These are phyloP conservation scores for Cricetomys ansorgei DNA, from an alignment of 2,113 vertebrate species.

Conservation along the genomic window DNA sequence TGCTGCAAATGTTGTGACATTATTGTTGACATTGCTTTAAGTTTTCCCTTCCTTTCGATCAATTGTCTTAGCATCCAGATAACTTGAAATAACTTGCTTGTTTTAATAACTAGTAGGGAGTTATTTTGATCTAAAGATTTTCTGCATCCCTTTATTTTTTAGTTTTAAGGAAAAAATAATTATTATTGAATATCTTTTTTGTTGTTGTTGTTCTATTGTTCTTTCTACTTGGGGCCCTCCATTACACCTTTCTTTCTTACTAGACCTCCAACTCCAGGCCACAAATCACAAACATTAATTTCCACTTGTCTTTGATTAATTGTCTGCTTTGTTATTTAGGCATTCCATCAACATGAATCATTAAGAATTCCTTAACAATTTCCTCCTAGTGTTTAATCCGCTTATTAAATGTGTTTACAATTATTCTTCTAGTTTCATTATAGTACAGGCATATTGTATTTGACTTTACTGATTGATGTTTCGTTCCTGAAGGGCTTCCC, in stretches of 20 bases:
- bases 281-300: constrained; percentile 78
- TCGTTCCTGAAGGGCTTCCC: constrained; percentile 68
- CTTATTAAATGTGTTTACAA: constrained; percentile 81
- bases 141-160: not conserved
- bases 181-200: not conserved
- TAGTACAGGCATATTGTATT: constrained; percentile 69
- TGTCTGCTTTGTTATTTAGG: constrained; percentile 69
- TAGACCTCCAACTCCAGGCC: constrained; percentile 38
- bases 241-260: constrained; percentile 12
- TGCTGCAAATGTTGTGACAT: not conserved
- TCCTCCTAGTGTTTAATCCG: constrained; percentile 73
- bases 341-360: constrained; percentile 79
- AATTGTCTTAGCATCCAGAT: not conserved
- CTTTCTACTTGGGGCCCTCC: not conserved
- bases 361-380: constrained; percentile 81
- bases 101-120: not conserved
- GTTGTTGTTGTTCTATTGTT: not conserved
- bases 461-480: constrained; percentile 78
- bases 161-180: not conserved
- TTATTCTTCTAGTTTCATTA: constrained; percentile 78
- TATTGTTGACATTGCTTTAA: not conserved
- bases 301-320: constrained; percentile 79
- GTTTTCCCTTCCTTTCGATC: not conserved
- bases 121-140: constrained; percentile 31
- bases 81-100: constrained; percentile 35